Conservation (phyloP, 2,113 vertebrate genomes). For the Callithrix jacchus region DNA sequence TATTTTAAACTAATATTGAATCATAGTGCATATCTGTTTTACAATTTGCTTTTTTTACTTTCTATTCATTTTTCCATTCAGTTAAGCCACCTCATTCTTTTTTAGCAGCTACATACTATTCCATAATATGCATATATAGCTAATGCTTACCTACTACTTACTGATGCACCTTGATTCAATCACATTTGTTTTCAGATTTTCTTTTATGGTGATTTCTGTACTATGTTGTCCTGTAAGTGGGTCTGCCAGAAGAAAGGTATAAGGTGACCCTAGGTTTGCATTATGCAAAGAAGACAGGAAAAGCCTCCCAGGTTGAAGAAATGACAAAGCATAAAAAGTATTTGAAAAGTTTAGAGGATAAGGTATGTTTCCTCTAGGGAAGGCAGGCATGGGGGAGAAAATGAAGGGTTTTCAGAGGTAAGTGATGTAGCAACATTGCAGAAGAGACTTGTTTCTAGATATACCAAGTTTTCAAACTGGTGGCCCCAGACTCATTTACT, state of each 20-base stretch:
- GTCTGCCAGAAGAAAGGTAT: background rate
- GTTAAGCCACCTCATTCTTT: background rate
- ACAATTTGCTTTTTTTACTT: background rate
- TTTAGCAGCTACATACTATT: background rate
- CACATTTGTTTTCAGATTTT: background rate
- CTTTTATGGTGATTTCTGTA: background rate
- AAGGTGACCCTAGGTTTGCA: background rate
- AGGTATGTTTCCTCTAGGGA: background rate
- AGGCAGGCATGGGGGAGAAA: background rate
- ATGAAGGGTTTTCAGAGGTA: background rate
- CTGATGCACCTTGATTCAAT: background rate
- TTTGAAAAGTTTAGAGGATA: background rate
- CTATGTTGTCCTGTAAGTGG: background rate
- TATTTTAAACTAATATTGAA: constrained; percentile 27
- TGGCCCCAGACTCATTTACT: background rate
- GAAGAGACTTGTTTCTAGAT: background rate
- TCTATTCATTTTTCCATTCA: background rate
- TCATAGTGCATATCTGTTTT: background rate
- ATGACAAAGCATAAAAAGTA: background rate
- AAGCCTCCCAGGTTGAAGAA: background rate
- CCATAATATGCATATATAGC: background rate
- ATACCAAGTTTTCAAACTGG: background rate
- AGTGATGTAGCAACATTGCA: background rate
- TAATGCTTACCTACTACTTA: background rate
- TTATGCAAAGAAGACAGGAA: background rate